These are phyloP conservation scores for Oxygymnocypris stewartii DNA, from an alignment of 2,113 vertebrate genomes.

Conservation along the genomic window DNA sequence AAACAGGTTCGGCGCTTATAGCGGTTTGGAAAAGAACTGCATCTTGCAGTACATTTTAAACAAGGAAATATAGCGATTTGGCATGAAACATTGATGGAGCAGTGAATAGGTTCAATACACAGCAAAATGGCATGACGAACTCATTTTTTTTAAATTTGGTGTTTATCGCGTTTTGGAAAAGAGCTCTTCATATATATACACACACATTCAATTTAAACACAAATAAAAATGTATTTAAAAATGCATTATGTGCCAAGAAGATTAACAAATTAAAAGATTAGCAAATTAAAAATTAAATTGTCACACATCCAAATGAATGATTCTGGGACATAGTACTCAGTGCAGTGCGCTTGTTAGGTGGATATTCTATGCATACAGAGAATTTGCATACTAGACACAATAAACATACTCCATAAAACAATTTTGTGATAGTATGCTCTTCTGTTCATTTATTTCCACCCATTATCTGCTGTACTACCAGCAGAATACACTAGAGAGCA, in stretches of 20 bases:
- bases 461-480: neutral
- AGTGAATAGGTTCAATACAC: too few species aligned
- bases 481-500: conserved; percentile 15
- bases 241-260: neutral
- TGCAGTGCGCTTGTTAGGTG: neutral
- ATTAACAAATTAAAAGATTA: neutral
- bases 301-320: neutral
- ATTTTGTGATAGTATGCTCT: neutral
- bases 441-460: neutral
- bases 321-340: neutral
- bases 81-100: too few species aligned
- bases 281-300: neutral
- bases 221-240: neutral
- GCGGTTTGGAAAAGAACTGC: too few species aligned
- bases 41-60: too few species aligned
- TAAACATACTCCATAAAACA: neutral
- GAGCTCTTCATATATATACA: too few species aligned
- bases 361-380: neutral
- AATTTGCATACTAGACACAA: neutral
- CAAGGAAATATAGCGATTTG: too few species aligned
- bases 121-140: too few species aligned
- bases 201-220: neutral
- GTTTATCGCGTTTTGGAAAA: too few species aligned
- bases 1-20: too few species aligned
- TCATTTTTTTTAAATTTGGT: too few species aligned